Conservation (phyloP, 2,888 invertebrate species). For the Lasioglossum marginatum region DNA sequence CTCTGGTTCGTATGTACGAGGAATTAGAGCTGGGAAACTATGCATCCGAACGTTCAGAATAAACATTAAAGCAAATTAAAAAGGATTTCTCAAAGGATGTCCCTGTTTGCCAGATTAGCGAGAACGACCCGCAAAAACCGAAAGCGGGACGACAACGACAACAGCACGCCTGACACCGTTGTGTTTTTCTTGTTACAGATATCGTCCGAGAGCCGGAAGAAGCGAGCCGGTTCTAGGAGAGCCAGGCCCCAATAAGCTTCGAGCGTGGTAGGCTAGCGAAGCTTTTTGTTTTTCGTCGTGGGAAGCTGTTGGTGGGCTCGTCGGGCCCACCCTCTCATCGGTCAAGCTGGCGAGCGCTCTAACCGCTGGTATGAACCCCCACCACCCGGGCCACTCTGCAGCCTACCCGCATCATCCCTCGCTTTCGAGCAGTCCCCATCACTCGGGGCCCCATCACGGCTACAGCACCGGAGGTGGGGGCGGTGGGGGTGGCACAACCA, state of each 20-base stretch:
- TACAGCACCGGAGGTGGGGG: conserved; percentile 79
- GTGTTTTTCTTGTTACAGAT: conserved; percentile 74
- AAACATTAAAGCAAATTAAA: neutral
- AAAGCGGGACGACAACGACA: neutral
- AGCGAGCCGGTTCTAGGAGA: conserved; percentile 71
- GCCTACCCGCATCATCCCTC: conserved; percentile 86
- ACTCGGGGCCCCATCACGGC: conserved; percentile 83
- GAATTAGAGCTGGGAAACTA: neutral
- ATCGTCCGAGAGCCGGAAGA: conserved; percentile 72
- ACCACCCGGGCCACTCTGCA: conserved; percentile 87
- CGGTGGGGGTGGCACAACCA: conserved; percentile 80
- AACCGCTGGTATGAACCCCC: conserved; percentile 95
- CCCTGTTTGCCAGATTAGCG: neutral
- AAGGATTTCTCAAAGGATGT: too few species aligned
- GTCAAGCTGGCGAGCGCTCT: conserved; percentile 95
- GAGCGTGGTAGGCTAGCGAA: conserved; percentile 49
- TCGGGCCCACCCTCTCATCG: conserved; percentile 85
- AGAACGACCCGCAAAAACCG: neutral
- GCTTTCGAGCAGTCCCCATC: conserved; percentile 85
- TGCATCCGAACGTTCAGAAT: neutral
- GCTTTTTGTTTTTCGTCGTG: conserved; percentile 73
- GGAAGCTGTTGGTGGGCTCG: conserved; percentile 82
- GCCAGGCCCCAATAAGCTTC: conserved; percentile 67
- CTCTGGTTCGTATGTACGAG: neutral
- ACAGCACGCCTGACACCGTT: neutral